Evolutionary conservation across 2,888 invertebrate genomes (phyloP), one percentile per base, ranked within the genome.

Genomic region (Alsophila aescularia): DNA sequence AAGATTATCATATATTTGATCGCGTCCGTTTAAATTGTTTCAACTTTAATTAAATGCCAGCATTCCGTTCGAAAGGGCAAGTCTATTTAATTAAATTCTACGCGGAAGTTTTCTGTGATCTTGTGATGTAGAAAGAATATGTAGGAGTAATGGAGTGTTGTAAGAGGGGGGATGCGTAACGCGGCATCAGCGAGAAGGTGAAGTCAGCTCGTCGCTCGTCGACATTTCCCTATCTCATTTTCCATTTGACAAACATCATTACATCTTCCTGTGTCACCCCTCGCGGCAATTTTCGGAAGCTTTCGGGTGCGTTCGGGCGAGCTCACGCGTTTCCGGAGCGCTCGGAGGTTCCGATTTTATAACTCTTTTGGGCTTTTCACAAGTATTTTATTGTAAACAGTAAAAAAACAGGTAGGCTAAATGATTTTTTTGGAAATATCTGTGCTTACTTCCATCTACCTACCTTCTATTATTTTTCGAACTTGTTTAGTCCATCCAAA

Each of bases 191-290:
- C 83, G 66, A 79, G 83, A 86, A 85, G 85, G 85, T 85, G 83
- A 77, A 83, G 79, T 83, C 85, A 78, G 81, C 83, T 75, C 74
- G 81, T 74, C 81, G 81, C 83, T 75, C 74, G 81, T 74, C 81
- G 70, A 85, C 87, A 85, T 88, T 89, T 90, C 90, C 90, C 91
- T 91, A 90, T 90, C 90, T 90, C 89, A 90, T 91, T 91, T 91
- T 90, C 90, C 90, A 90, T 91, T 90, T 90, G 90, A 90, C 91
- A 90, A 89, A 89, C 91, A 90, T 90, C 90, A 90, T 89, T 90
- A 90, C 88, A 85, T 85, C 84, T 87, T 88, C 88, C 89, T 83
- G 84, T 73, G 77, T 72, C 75, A 77, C 81, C 82, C 62, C 81
- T 79, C 77, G 73, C 75, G 77, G 70, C 75, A 79, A 79, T 81